Percentiles rank a stretch among this genome's conserved stretches.
Conservation (phyloP, 1,140 invertebrate species). For the Aphelinus atriplicis region DNA sequence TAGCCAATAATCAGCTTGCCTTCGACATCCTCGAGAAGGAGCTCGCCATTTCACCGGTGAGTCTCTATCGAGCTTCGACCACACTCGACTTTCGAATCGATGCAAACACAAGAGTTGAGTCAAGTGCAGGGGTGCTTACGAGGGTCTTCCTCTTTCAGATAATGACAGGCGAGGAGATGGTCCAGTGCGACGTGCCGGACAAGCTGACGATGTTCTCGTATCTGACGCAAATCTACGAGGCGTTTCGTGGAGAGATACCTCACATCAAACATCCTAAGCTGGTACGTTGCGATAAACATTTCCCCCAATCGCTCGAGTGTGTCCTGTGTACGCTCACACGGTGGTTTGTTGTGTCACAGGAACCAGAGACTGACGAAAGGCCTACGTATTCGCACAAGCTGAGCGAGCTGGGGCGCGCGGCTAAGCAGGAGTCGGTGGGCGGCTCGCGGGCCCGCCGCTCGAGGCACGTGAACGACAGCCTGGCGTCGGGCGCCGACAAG, state of each 20-base stretch:
- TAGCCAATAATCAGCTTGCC: constrained; percentile 81
- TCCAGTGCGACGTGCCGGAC: constrained; percentile 76
- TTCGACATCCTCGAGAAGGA: constrained; percentile 85
- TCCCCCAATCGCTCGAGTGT: not conserved
- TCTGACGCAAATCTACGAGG: constrained; percentile 87
- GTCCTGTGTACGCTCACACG: not conserved
- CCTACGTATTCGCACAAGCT: constrained; percentile 57
- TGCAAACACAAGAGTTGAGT: too few relatives aligned
- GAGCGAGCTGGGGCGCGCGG: constrained; percentile 58
- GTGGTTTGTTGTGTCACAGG: constrained; percentile 43
- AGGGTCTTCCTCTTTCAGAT: constrained; percentile 59
- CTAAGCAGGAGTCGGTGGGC: constrained; percentile 51
- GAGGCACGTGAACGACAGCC: constrained; percentile 56
- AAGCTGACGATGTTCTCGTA: constrained; percentile 83
- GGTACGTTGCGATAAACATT: constrained; percentile 63
- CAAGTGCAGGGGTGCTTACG: too few relatives aligned
- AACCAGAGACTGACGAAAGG: constrained; percentile 58
- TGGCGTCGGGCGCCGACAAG: constrained; percentile 47
- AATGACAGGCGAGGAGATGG: constrained; percentile 85
- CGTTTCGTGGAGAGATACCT: constrained; percentile 84
- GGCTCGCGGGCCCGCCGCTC: constrained; percentile 49
- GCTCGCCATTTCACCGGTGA: constrained; percentile 78
- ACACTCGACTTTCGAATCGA: too few relatives aligned
- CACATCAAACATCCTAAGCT: constrained; percentile 81
- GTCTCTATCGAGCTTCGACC: constrained; percentile 5